Evolutionary conservation across 2,797 vertebrate genomes (phyloP).

Genomic region (Gymnodraco acuticeps): DNA sequence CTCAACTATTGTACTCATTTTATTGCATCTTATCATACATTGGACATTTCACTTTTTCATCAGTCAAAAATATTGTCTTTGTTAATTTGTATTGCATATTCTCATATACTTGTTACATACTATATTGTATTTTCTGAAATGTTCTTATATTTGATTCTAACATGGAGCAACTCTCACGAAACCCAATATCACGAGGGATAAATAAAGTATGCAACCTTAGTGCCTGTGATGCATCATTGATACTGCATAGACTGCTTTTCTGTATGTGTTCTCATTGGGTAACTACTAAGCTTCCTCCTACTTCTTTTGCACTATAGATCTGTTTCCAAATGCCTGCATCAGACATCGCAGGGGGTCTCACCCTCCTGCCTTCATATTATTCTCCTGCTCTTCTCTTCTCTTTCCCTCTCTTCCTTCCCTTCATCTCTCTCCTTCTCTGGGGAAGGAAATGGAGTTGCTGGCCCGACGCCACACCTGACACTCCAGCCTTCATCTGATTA

Average conservation of each 20-base stretch:
- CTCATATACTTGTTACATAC: too few relatives aligned
- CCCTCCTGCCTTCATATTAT: not conserved
- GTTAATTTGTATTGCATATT: too few relatives aligned
- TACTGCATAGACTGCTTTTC: not conserved
- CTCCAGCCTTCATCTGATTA: slow-evolving; percentile 85
- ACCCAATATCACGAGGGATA: too few relatives aligned
- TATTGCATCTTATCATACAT: too few relatives aligned
- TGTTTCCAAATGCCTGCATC: not conserved
- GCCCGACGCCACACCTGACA: slow-evolving; percentile 80
- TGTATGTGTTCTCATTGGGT: not conserved
- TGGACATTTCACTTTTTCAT: too few relatives aligned
- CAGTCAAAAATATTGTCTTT: too few relatives aligned
- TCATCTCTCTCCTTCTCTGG: slow-evolving; percentile 31
- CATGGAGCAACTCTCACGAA: too few relatives aligned
- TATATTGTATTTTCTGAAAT: too few relatives aligned
- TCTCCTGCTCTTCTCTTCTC: slow-evolving; percentile 30
- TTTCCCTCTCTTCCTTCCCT: not conserved
- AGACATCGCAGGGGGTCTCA: not conserved
- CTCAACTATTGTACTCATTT: too few relatives aligned
- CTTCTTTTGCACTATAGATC: not conserved
- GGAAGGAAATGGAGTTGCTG: slow-evolving; percentile 77
- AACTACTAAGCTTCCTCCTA: not conserved
- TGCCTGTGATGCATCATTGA: not conserved
- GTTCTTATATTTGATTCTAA: too few relatives aligned
- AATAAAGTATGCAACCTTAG: too few relatives aligned